A percentile compares a stretch with the other conserved stretches of the same genome.
Evolutionary conservation across 2,113 vertebrate genomes (phyloP).

Genomic region (Laticauda laticaudata): DNA sequence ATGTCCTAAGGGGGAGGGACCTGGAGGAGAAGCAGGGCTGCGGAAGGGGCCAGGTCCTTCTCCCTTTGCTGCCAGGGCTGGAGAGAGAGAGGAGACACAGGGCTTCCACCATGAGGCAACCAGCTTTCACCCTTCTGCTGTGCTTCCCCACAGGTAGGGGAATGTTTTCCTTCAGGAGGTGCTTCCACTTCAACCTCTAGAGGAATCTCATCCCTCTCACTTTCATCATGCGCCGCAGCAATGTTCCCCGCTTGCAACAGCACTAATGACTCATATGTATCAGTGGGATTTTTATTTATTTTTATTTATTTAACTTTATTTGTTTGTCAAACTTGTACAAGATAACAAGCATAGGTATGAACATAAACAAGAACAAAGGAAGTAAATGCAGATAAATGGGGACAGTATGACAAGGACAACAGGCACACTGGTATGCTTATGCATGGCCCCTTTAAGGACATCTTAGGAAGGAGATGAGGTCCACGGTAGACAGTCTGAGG

Average conservation of each 20-base stretch:
- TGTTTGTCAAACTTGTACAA: no score
- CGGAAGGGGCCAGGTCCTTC: background rate
- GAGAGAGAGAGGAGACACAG: background rate
- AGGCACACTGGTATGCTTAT: no score
- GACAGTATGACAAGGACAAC: no score
- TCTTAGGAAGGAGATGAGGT: no score
- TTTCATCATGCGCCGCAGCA: background rate
- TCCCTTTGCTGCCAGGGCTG: background rate
- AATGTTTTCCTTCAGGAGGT: background rate
- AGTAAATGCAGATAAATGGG: no score
- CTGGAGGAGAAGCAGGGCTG: background rate
- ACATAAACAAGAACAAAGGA: no score
- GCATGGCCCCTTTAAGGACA: no score
- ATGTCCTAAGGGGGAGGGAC: background rate
- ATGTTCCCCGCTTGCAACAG: background rate
- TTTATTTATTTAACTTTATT: no score
- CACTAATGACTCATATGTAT: background rate
- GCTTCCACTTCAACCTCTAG: background rate
- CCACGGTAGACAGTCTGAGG: no score
- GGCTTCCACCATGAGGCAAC: constrained; percentile 38
- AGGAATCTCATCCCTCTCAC: background rate
- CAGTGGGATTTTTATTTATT: background rate
- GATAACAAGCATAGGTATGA: no score
- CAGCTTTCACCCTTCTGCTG: constrained; percentile 30
- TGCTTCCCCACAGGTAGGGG: constrained; percentile 56